A percentile compares a stretch with the other conserved stretches of the same genome.
phyloP scores from a whole-genome alignment of 2,888 invertebrate genomes.

The Nemotelus nigrinus region DNA sequence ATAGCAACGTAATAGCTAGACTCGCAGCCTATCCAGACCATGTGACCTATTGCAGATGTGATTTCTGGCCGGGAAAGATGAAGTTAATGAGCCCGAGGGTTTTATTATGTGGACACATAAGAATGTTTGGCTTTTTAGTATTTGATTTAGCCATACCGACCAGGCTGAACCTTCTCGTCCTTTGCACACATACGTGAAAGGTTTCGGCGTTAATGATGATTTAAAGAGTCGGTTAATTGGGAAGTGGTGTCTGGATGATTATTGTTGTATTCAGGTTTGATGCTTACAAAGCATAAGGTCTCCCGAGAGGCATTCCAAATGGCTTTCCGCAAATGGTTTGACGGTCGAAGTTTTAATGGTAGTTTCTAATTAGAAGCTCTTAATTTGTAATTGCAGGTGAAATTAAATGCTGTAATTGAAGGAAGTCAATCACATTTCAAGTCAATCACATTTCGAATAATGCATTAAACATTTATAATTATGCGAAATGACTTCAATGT shows the following conservation, averaged over 20 bases:
- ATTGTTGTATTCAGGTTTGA: constrained; percentile 22
- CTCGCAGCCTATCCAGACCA: background rate
- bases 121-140: constrained; percentile 42
- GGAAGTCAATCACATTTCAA: too few species aligned
- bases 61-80: constrained; percentile 21
- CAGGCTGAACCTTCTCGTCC: background rate
- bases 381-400: too few species aligned
- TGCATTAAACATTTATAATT: too few species aligned
- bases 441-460: too few species aligned
- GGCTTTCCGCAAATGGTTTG: too few species aligned
- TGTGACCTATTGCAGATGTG: background rate
- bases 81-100: constrained; percentile 40
- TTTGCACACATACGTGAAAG: constrained; percentile 14
- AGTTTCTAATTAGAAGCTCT: too few species aligned
- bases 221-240: constrained; percentile 42
- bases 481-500: too few species aligned
- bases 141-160: constrained; percentile 31
- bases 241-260: constrained; percentile 41
- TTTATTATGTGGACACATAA: constrained; percentile 41
- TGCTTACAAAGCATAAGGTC: background rate
- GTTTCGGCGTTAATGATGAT: constrained; percentile 40
- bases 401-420: too few species aligned
- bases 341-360: too few species aligned
- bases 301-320: too few species aligned
- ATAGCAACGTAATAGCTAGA: background rate